A percentile compares a stretch with the other conserved stretches of the same genome.
Evolutionary conservation across 2,797 vertebrate genomes (phyloP).

Genomic region (Karalla daura): DNA sequence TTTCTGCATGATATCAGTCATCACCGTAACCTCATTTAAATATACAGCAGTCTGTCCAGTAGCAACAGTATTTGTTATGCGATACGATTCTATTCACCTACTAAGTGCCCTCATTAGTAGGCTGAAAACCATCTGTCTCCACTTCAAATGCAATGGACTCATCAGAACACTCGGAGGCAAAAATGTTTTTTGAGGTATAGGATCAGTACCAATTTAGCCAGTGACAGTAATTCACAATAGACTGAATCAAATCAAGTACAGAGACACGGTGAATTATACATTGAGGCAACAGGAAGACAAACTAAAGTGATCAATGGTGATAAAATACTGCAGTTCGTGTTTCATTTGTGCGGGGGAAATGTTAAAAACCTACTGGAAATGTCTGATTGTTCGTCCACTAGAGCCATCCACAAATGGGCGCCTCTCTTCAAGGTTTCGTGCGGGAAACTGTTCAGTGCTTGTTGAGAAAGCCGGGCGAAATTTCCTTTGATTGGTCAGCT

Average conservation of each 20-base stretch:
- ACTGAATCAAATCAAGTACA: slow-evolving; percentile 26
- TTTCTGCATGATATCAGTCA: slow-evolving; percentile 22
- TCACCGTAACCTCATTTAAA: slow-evolving; percentile 11
- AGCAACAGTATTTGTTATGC: slow-evolving; percentile 9
- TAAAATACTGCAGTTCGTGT: slow-evolving; percentile 63
- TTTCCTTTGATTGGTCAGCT: slow-evolving; percentile 12
- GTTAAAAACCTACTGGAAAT: slow-evolving; percentile 39
- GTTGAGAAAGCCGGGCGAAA: slow-evolving; percentile 15
- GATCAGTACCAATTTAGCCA: slow-evolving; percentile 15
- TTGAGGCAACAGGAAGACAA: slow-evolving; percentile 17
- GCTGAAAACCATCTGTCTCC: neutral
- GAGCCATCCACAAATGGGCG: slow-evolving; percentile 14
- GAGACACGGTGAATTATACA: neutral
- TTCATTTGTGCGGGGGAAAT: slow-evolving; percentile 44
- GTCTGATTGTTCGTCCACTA: slow-evolving; percentile 15
- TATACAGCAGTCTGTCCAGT: slow-evolving; percentile 13
- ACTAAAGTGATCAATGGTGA: slow-evolving; percentile 28
- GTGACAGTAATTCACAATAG: slow-evolving; percentile 10
- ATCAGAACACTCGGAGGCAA: slow-evolving; percentile 23
- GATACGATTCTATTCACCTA: slow-evolving; percentile 18
- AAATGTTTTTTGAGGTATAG: slow-evolving; percentile 58
- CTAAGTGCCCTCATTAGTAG: slow-evolving; percentile 21
- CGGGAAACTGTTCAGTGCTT: slow-evolving; percentile 24
- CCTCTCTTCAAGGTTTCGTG: slow-evolving; percentile 8
- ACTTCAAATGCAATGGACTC: slow-evolving; percentile 35